phyloP scores from a whole-genome alignment of 2,113 vertebrate species.

The Microtus pennsylvanicus region DNA sequence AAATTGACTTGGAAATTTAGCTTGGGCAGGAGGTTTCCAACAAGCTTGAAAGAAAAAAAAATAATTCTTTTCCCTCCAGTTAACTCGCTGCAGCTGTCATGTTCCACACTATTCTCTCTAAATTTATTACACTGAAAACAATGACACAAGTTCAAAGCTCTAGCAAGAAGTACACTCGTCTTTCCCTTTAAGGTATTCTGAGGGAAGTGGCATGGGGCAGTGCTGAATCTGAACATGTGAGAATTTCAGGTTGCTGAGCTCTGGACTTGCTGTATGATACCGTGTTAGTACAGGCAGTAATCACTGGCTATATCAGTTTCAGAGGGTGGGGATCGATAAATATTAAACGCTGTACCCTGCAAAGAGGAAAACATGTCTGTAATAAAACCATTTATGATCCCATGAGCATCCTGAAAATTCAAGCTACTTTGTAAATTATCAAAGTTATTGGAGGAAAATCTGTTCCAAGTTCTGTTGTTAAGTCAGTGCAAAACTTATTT shows the following conservation, averaged over 20 bases:
- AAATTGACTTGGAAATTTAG: conserved; percentile 55
- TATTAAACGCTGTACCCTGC: not conserved
- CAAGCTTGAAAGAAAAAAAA: not conserved
- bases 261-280: not conserved
- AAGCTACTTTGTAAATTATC: not conserved
- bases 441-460: not conserved
- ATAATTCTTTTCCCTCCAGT: not conserved
- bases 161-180: not conserved
- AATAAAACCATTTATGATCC: not conserved
- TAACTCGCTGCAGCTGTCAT: not conserved
- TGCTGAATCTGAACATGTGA: not conserved
- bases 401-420: not conserved
- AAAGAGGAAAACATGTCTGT: not conserved
- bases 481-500: not conserved
- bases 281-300: not conserved
- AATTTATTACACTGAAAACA: not conserved
- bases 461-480: not conserved
- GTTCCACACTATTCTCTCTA: not conserved
- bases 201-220: not conserved
- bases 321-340: not conserved
- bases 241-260: accelerated
- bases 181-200: not conserved
- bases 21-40: not conserved
- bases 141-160: conserved; percentile 1
- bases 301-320: not conserved